Percentiles rank a stretch among this genome's conserved stretches.
Conservation (phyloP, 1,140 invertebrate species). For the Prorops nasuta region DNA sequence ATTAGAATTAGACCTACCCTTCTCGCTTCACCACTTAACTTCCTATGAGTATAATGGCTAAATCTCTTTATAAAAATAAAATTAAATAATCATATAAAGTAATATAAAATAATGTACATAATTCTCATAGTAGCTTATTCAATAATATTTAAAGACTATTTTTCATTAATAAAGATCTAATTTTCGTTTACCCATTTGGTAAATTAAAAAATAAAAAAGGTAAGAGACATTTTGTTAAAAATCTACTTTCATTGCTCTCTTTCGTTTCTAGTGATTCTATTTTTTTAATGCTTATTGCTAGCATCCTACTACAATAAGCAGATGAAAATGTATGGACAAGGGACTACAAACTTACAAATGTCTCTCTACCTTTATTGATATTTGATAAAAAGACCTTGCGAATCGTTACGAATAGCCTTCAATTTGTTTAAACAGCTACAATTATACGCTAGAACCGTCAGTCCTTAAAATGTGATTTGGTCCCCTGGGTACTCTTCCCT, state of each 20-base stretch:
- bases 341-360: too few relatives aligned
- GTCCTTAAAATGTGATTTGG: conserved; percentile 46
- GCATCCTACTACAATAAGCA: too few relatives aligned
- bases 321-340: too few relatives aligned
- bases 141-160: conserved; percentile 25
- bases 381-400: too few relatives aligned
- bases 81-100: conserved; percentile 50
- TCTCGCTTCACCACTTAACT: conserved; percentile 17
- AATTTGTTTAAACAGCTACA: conserved; percentile 37
- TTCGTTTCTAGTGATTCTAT: too few relatives aligned
- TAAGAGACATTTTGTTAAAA: too few relatives aligned
- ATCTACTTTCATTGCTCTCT: too few relatives aligned
- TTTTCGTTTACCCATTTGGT: too few relatives aligned
- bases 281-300: too few relatives aligned
- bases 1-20: conserved; percentile 21
- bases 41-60: conserved; percentile 40
- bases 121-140: conserved; percentile 24
- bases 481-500: conserved; percentile 44
- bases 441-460: conserved; percentile 52
- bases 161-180: conserved; percentile 8
- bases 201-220: too few relatives aligned
- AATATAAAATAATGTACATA: conserved; percentile 43
- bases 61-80: conserved; percentile 47
- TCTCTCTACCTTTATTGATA: too few relatives aligned
- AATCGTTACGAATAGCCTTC: conserved; percentile 29